These are phyloP conservation scores for Cheilosia soror DNA, from an alignment of 2,888 invertebrate species.

Conservation along the genomic window DNA sequence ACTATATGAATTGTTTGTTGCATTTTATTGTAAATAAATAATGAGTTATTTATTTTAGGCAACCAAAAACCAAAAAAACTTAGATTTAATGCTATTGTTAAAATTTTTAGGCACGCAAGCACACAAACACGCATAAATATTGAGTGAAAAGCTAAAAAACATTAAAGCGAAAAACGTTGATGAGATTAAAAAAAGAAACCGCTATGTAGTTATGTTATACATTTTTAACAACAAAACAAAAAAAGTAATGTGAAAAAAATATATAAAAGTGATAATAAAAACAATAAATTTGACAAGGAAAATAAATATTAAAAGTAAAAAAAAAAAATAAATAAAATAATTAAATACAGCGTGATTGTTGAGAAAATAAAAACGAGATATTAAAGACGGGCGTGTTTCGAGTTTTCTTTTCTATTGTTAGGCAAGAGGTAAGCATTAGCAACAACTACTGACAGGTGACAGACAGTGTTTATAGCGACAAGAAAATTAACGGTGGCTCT, in stretches of 20 bases:
- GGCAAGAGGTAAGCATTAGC: no score
- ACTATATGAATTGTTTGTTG: conserved; percentile 54
- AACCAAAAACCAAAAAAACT: conserved; percentile 14
- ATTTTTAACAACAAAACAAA: conserved; percentile 59
- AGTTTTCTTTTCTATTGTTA: neutral
- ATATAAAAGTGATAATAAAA: conserved; percentile 70
- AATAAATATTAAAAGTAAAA: conserved; percentile 21
- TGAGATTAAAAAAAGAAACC: conserved; percentile 32
- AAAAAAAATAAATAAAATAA: conserved; percentile 29
- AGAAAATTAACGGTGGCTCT: no score
- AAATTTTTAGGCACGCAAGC: conserved; percentile 67
- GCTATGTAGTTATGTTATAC: conserved; percentile 71
- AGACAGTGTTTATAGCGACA: no score
- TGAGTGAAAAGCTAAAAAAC: conserved; percentile 27
- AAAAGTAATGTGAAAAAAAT: conserved; percentile 36
- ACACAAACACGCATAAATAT: conserved; percentile 51
- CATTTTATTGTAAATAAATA: conserved; percentile 65
- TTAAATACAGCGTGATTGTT: conserved; percentile 60
- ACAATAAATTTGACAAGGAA: conserved; percentile 68
- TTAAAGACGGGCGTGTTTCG: neutral
- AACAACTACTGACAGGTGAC: no score
- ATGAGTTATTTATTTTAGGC: conserved; percentile 43
- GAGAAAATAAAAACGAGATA: conserved; percentile 25
- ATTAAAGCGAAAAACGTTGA: conserved; percentile 9
- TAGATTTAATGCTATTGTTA: conserved; percentile 68